Conservation (phyloP, 2,797 vertebrate species). For the Gymnocypris eckloni region DNA sequence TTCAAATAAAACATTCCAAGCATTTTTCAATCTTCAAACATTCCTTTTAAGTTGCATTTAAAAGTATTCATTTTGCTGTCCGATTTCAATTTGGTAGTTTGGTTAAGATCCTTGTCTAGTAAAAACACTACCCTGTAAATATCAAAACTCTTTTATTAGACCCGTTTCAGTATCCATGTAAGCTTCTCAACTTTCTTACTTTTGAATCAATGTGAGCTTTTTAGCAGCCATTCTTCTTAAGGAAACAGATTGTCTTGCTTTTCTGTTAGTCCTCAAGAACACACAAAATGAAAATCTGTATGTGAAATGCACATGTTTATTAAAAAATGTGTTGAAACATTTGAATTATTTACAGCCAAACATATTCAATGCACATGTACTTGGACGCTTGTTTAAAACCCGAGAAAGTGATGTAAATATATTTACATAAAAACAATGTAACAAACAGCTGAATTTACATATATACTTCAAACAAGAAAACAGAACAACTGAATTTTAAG, state of each 20-base stretch:
- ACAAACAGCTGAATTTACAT: not conserved
- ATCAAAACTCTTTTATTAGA: not conserved
- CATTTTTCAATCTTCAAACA: not conserved
- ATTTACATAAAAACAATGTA: not conserved
- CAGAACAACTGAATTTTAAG: too few species aligned
- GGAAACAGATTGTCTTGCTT: not conserved
- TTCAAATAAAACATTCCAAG: not conserved
- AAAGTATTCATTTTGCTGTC: not conserved
- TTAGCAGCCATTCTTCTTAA: not conserved
- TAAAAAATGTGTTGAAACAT: constrained; percentile 21
- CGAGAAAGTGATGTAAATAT: not conserved
- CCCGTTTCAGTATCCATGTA: not conserved
- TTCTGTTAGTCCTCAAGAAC: not conserved
- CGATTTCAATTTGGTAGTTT: not conserved
- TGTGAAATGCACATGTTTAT: constrained; percentile 35
- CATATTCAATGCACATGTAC: not conserved
- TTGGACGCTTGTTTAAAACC: not conserved
- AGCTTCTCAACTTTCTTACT: not conserved
- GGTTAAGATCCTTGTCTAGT: not conserved
- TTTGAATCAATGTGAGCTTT: not conserved
- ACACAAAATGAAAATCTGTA: not conserved
- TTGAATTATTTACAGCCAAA: constrained; percentile 22
- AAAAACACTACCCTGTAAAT: not conserved
- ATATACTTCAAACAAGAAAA: not conserved
- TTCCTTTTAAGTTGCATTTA: not conserved